Evolutionary conservation across 1,140 invertebrate species (phyloP).

Genomic region (Drosophila ogumai): DNA sequence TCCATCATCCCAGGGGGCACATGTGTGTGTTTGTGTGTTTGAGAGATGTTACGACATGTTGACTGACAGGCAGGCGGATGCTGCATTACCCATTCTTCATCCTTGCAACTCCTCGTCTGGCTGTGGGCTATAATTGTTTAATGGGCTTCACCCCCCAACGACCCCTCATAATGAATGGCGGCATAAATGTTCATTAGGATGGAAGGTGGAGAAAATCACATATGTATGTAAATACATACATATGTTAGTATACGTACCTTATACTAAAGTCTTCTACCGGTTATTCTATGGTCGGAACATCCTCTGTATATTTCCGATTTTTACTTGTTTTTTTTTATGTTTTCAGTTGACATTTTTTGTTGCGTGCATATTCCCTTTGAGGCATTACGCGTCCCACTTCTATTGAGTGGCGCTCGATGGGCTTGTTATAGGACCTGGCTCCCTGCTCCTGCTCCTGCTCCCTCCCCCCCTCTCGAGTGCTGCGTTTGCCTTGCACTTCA

Average conservation of each 20-base stretch:
- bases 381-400: constrained; percentile 7
- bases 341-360: constrained; percentile 1
- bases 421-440: not conserved
- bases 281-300: too few species aligned
- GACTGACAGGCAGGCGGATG: constrained; percentile 28
- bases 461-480: constrained; percentile 1
- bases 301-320: not conserved
- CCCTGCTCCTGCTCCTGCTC: not conserved
- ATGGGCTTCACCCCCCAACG: not conserved
- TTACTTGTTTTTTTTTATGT: not conserved
- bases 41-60: constrained; percentile 29
- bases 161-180: constrained; percentile 4
- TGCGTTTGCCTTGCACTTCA: constrained; percentile 40
- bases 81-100: not conserved
- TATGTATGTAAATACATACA: too few species aligned
- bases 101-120: not conserved
- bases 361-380: constrained; percentile 2
- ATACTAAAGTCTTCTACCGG: too few species aligned
- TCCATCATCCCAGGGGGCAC: constrained; percentile 5
- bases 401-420: constrained; percentile 16
- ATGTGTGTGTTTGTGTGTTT: not conserved
- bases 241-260: too few species aligned
- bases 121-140: constrained; percentile 17
- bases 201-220: not conserved
- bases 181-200: constrained; percentile 29